Evolutionary conservation across 2,797 vertebrate genomes (phyloP).

Genomic region (Streptopelia turtur): DNA sequence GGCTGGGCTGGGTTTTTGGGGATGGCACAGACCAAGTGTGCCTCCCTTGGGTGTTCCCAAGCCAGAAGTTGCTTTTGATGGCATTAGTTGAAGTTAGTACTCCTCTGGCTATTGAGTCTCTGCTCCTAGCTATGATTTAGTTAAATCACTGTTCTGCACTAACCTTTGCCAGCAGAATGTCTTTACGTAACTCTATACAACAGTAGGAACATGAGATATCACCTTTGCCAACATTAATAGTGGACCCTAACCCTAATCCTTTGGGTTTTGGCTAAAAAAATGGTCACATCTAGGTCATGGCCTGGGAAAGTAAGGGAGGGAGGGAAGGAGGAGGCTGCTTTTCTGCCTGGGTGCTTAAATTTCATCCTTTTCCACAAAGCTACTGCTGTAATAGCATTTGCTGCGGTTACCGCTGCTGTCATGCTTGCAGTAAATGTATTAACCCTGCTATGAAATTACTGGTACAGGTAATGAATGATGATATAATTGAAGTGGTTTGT

Average conservation of each 20-base stretch:
- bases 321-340: neutral
- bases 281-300: neutral
- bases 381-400: neutral
- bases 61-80: neutral
- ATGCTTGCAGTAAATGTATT: neutral
- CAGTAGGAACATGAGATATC: neutral
- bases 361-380: neutral
- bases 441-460: neutral
- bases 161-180: neutral
- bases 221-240: neutral
- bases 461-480: neutral
- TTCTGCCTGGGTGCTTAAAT: neutral
- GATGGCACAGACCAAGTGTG: rapidly evolving
- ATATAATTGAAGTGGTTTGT: neutral
- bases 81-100: neutral
- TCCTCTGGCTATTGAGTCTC: neutral
- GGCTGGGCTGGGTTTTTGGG: neutral
- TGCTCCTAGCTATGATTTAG: neutral
- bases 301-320: too few relatives aligned
- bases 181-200: neutral
- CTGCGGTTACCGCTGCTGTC: neutral
- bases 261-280: neutral
- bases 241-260: neutral
- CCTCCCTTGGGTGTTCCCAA: rapidly evolving
- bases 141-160: neutral